Evolutionary conservation across 2,797 vertebrate species (phyloP), one percentile per base, ranked within the genome.

Genomic region (Acanthurus leucopareius): DNA sequence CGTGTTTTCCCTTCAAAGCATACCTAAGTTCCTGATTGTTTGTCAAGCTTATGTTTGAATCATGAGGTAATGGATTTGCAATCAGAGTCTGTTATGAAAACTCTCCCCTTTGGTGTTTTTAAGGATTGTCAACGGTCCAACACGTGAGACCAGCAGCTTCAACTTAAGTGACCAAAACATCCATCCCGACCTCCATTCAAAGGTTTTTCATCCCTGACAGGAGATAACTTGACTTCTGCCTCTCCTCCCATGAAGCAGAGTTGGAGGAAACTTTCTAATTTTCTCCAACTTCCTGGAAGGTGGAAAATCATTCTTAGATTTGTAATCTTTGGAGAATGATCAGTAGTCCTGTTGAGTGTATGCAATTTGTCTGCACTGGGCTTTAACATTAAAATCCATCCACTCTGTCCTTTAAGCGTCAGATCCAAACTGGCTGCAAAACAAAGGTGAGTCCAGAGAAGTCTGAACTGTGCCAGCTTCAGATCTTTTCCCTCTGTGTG

Each of bases 241-340:
- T 54, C 20, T 20, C 5, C 19, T 53, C 47, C n/a, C 45, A 32
- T 42, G 54, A 44, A 17, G 69, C 28, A 19, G 66, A 82, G 14
- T 17, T 17, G 9, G 11, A 57, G 32, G 67, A 69, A 53, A 57
- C 53, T 15, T 10, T 32, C 52, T 58, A 25, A 54, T 69, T 35
- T 20, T 8, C 11, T 3, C 15, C 2, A 2, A 47, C 8, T 62
- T 84, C 69, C 68, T 65, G 58, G 52, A 78, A 80, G 65, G 71
- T 71, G 60, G 68, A 64, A 77, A 48, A 66, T 70, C 61, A 19
- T 3, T 79, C 45, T 67, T 11, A 16, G 42, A 38, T 35, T 52
- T 48, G 25, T 61, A 20, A 54, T 42, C 49, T 74, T 73, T 82
- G 82, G 63, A 86, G 79, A 73, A 25, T 16, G 48, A 76, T 84